A percentile compares a stretch with the other conserved stretches of the same genome.
Conservation (phyloP, 2,888 invertebrate genomes). For the Ormyrus thymus region DNA sequence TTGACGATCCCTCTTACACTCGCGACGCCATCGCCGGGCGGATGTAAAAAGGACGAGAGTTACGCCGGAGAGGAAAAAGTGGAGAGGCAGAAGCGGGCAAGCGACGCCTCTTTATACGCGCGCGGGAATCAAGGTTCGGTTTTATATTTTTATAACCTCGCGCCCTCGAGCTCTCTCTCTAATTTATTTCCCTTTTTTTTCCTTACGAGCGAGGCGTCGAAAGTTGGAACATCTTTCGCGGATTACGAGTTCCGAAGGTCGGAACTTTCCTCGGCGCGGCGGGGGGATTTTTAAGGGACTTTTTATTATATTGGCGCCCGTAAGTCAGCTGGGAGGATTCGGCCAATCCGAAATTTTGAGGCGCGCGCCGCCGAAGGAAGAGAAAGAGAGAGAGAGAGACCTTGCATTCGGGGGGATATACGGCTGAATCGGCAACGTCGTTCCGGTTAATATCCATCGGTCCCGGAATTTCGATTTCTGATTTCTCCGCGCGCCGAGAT, state of each 20-base stretch:
- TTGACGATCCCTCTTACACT: no score
- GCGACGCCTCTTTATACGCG: background rate
- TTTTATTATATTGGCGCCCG: constrained; percentile 21
- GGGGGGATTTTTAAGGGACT: background rate
- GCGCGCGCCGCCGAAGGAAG: background rate
- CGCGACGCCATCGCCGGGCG: no score
- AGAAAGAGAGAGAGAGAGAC: no score
- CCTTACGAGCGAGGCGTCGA: background rate
- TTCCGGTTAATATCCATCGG: no score
- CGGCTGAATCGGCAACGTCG: no score
- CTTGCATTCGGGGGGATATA: no score
- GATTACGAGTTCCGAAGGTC: constrained; percentile 1
- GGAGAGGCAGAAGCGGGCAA: background rate
- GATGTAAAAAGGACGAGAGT: no score
- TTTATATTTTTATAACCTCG: background rate
- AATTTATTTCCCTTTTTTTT: constrained; percentile 2
- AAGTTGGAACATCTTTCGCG: constrained; percentile 16
- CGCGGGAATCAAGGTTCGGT: background rate
- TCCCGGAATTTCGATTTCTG: no score
- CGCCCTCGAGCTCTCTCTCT: background rate
- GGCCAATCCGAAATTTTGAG: background rate
- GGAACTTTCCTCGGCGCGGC: background rate
- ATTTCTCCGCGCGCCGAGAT: no score
- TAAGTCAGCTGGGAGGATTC: constrained; percentile 13
- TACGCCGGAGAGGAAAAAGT: no score